These are phyloP conservation scores for Dryomyza anilis DNA, from an alignment of 2,888 invertebrate species.

Conservation along the genomic window DNA sequence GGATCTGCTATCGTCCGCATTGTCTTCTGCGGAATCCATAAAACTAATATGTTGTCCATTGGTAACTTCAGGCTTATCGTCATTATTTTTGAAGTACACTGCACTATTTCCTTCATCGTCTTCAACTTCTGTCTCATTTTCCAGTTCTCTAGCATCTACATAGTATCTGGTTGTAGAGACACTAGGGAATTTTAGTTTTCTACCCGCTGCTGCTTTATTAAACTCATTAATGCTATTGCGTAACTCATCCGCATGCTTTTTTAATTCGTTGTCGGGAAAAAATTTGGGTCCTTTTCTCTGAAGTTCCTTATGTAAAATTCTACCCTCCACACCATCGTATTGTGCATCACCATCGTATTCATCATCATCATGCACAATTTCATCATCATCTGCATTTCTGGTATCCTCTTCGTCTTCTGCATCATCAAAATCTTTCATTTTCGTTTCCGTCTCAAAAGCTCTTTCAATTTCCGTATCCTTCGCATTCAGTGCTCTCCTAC, in stretches of 20 bases:
- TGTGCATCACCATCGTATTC: constrained; percentile 8
- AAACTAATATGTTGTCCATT: background rate
- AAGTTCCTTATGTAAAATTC: constrained; percentile 40
- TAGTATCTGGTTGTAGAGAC: constrained; percentile 25
- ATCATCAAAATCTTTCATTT: constrained; percentile 45
- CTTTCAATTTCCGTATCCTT: constrained; percentile 41
- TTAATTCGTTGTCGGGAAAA: constrained; percentile 23
- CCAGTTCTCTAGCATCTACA: constrained; percentile 29
- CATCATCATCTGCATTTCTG: constrained; percentile 32
- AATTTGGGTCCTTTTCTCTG: constrained; percentile 13
- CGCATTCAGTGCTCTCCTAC: constrained; percentile 29
- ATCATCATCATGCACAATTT: constrained; percentile 37
- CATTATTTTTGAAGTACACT: constrained; percentile 19
- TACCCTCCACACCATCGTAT: constrained; percentile 36
- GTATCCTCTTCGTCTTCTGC: constrained; percentile 48
- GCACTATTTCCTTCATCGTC: constrained; percentile 5
- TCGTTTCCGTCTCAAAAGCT: constrained; percentile 41
- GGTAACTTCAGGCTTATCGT: background rate
- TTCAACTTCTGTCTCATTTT: constrained; percentile 37
- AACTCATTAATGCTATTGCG: constrained; percentile 39
- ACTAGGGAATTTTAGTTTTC: constrained; percentile 51
- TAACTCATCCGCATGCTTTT: constrained; percentile 22
- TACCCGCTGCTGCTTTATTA: constrained; percentile 44
- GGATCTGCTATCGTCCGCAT: constrained; percentile 32
- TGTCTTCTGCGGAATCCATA: background rate